Evolutionary conservation across 2,888 invertebrate genomes (phyloP), one percentile per base, ranked within the genome.

Genomic region (Strigamia crassipes): DNA sequence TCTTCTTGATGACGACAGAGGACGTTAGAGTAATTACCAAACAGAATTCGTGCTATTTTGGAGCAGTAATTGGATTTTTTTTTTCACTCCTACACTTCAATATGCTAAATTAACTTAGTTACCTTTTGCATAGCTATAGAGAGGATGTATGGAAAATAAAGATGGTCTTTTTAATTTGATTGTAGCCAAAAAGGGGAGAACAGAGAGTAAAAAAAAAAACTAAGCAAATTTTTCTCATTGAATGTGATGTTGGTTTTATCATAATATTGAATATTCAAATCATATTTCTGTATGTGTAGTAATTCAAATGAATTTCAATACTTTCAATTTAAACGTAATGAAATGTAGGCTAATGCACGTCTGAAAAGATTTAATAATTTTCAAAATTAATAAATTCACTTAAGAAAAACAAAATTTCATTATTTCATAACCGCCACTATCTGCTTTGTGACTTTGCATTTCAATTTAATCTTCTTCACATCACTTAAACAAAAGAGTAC

Each of bases 131-230:
- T 66, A 66, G 66, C 66, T 66, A 66, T 66, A 66, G 66, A 66
- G 66, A 66, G 66, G 66, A 23, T 27, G 66, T 66, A 66, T 66
- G 66, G 66, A 66, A 66, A 66, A 66, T 66, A 66, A 66, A 66
- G 66, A 66, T 66, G 66, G 66, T 66, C 66, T 66, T 66, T 31
- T 66, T 66, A 66, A 66, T 66, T 66, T 66, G 66, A 66, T 66
- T 66, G 66, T 15, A 66, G 66, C 23, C 61, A 66, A 66, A 66
- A 23, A 27, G 66, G 66, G 18, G 15, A 46, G n/a, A n/a, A 51
- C 10, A 15, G 42, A 12, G 15, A 46, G 42, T 9, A 15, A 23
- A 27, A 27, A 27, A 27, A 27, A 66, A 66, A 66, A 27, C 66
- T 66, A 6, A 9, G 27, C 66, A 13, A 66, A 66, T 23, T 66